Conservation (phyloP, 2,797 vertebrate species). For the Scarus forsteni region DNA sequence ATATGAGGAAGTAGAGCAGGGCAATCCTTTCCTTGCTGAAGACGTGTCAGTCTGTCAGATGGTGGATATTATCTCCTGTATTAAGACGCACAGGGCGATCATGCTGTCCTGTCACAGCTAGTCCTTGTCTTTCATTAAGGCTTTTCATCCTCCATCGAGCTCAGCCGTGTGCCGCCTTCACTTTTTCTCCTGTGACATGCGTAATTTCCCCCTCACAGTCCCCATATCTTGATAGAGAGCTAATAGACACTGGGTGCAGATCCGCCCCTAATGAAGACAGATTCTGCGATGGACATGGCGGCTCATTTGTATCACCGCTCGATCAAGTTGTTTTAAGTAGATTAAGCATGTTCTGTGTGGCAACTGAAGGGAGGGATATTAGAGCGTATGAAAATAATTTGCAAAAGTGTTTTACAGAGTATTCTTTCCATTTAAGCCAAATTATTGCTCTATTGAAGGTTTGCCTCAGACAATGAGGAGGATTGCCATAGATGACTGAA, state of each 20-base stretch:
- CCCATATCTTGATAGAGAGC: conserved; percentile 78
- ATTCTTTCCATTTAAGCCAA: conserved; percentile 47
- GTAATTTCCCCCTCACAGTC: conserved; percentile 76
- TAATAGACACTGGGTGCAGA: conserved; percentile 81
- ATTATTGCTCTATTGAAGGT: conserved; percentile 36
- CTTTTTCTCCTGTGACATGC: conserved; percentile 76
- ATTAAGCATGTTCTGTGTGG: conserved; percentile 68
- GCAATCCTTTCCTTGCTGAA: conserved; percentile 32
- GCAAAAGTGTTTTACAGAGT: conserved; percentile 43
- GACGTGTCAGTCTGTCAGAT: conserved; percentile 65
- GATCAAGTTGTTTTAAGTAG: conserved; percentile 77
- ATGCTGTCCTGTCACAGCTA: conserved; percentile 64
- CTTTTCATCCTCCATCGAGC: conserved; percentile 73
- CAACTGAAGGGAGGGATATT: conserved; percentile 5
- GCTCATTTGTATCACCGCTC: conserved; percentile 74
- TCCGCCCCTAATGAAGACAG: conserved; percentile 81
- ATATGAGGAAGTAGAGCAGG: background rate
- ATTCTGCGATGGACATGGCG: conserved; percentile 73
- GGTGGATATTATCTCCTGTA: conserved; percentile 61
- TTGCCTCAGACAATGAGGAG: conserved; percentile 39
- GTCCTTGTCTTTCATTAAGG: conserved; percentile 77
- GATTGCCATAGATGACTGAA: conserved; percentile 24
- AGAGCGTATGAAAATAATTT: conserved; percentile 49
- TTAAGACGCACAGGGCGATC: conserved; percentile 60
- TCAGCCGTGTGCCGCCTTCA: conserved; percentile 49